phyloP scores from a whole-genome alignment of 2,797 vertebrate species.

The Discoglossus pictus region DNA sequence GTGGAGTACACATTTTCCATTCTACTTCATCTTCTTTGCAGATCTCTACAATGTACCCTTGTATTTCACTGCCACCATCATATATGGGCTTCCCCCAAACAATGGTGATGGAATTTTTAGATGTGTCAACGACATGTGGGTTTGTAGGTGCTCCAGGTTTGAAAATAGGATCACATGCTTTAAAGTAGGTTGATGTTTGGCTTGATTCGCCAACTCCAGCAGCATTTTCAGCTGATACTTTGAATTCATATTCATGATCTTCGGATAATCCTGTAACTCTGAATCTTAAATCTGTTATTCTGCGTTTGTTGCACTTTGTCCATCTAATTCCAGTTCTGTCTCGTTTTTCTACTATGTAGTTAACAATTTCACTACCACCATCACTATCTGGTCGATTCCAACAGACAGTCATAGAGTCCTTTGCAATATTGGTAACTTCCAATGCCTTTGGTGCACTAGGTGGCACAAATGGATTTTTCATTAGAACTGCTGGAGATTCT shows the following conservation, averaged over 20 bases:
- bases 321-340: conserved; percentile 92
- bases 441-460: conserved; percentile 89
- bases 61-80: conserved; percentile 89
- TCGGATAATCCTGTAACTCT: conserved; percentile 87
- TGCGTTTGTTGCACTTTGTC: conserved; percentile 94
- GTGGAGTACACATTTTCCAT: conserved; percentile 92
- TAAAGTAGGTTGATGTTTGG: conserved; percentile 86
- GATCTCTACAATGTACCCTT: conserved; percentile 92
- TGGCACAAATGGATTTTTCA: conserved; percentile 90
- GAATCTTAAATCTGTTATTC: conserved; percentile 89
- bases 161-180: conserved; percentile 91
- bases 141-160: conserved; percentile 93
- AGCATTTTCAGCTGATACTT: conserved; percentile 92
- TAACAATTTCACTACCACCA: conserved; percentile 90
- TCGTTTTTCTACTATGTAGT: conserved; percentile 93
- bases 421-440: conserved; percentile 89
- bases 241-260: conserved; percentile 95
- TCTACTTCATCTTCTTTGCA: conserved; percentile 95
- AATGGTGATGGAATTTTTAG: conserved; percentile 83
- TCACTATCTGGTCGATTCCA: conserved; percentile 89
- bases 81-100: conserved; percentile 93
- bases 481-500: conserved; percentile 80
- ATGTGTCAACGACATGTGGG: conserved; percentile 84
- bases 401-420: conserved; percentile 92
- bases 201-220: conserved; percentile 90